Evolutionary conservation across 2,113 vertebrate genomes (phyloP), one percentile per base, ranked within the genome.

Genomic region (Charadrius vociferus): DNA sequence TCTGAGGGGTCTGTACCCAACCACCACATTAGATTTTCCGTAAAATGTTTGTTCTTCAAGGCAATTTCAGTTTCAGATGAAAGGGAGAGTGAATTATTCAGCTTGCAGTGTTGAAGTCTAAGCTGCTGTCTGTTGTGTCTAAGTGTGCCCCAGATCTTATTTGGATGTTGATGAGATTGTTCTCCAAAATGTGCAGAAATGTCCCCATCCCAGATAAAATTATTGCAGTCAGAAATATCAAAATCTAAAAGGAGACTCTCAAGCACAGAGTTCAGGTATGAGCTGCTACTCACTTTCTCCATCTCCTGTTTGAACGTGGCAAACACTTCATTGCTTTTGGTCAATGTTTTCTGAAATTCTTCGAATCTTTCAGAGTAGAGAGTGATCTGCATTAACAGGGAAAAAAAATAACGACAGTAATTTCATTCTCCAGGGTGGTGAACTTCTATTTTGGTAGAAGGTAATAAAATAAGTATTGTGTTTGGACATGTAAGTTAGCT

Each of bases 241-340:
- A 56, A 94, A 84, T 94, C 45, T 81, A 88, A 96, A 93, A 70
- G 47, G 67, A 92, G 85, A 86, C 49, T 55, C 27, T 81, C 65
- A 95, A 87, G 34, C 77, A 88, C 29, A 80, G 37, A 56, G 58
- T 23, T 41, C 77, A 81, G 34, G 27, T 67, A 47, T 56, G 47
- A 84, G 39, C 61, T 66, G 66, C 45, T 89, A 98, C 98, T 98
- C 85, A 99, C 99, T 91, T 99, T 99, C 30, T 99, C 99, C 99
- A 99, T 99, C 97, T 99, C 99, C 93, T 99, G 98, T 95, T 99
- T 99, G 98, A 99, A 99, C 18, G 97, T 98, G 87, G 97, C 96
- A 81, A 99, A 99, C 87, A 99, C 99, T 74, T 99, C 99, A 58
- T 99, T 99, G 98, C 99, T 99, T 97, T 99, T 99, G 70, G 99